Base-by-base conservation (phyloP, 2,797 vertebrate species). In the Myotis planiceps region DNA sequence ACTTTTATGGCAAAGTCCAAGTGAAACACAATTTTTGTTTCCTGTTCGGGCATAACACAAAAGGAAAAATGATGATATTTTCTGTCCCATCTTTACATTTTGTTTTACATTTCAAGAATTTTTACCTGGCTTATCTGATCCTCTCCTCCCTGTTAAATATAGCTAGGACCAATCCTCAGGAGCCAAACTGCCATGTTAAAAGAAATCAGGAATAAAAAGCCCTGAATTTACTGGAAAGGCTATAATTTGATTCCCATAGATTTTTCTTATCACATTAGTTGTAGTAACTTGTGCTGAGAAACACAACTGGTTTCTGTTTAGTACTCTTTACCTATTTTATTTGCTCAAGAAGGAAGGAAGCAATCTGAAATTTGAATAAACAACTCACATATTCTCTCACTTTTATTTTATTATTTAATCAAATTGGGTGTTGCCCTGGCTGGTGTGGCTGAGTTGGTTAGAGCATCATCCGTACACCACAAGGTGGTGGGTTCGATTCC, bases 201-300 rank as follows among this genome's bases (percentile, higher is more conserved):
- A 82, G 71, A 80, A 85, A 81, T 76, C 32, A 78, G 79, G 51
- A 76, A 80, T 88, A 69, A 85, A 88, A 95, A 76, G 47, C 47
- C 9, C 49, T 15, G 37, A 60, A 82, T 53, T 76, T 86, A 84
- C 83, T 25, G 45, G 53, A 94, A 88, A 94, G 60, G 60, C 37
- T 76, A 9, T 49, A 53, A 58, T 78, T 76, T 92, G 45, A 92
- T 72, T 47, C 63, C 69, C 37, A 42, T 32, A 75, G 49, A 84
- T 75, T 93, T 94, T 75, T 85, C 42, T 92, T 76, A 27, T 39
- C 76, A 95, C 63, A 69, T 63, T 32, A 27, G 7, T 81, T 76
- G 39, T 5, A 79, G 29, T 65, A 47, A 65, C 45, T 65, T 79
- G 68, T 92, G 34, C 39, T 72, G 3, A 86, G 39, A 94, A 63